Conservation (phyloP, 2,113 vertebrate species). For the Dissostichus mawsoni region DNA sequence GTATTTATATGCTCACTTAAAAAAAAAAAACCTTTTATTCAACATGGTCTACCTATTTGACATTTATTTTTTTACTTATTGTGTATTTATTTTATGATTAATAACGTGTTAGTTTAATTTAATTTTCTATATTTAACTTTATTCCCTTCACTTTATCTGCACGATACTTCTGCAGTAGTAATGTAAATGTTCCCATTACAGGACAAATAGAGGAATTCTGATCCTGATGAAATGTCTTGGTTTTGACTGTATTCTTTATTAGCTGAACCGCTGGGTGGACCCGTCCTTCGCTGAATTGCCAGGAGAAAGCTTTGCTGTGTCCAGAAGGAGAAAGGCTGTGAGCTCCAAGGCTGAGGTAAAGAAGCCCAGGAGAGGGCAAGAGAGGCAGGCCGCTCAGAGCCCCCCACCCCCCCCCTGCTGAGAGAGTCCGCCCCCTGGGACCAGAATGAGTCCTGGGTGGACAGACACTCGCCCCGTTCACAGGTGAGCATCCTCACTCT, state of each 20-base stretch:
- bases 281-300: slow-evolving; percentile 86
- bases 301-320: slow-evolving; percentile 48
- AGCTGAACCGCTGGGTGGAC: slow-evolving; percentile 85
- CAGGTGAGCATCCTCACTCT: slow-evolving; percentile 81
- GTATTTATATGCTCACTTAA: not conserved
- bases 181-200: no score
- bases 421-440: slow-evolving; percentile 44
- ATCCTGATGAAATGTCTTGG: not conserved
- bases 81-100: no score
- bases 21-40: no score
- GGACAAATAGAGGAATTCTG: no score
- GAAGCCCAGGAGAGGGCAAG: slow-evolving; percentile 78
- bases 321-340: slow-evolving; percentile 53
- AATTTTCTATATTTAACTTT: no score
- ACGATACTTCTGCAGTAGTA: no score
- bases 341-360: slow-evolving; percentile 64
- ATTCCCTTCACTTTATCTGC: no score
- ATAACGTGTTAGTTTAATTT: no score
- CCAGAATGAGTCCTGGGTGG: slow-evolving; percentile 90
- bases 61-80: no score
- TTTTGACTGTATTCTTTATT: not conserved
- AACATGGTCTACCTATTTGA: no score
- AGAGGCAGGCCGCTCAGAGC: slow-evolving; percentile 31
- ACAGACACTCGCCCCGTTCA: slow-evolving; percentile 86
- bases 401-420: not conserved